Evolutionary conservation across 2,113 vertebrate genomes (phyloP).

Genomic region (Neodontobutis hainanensis): DNA sequence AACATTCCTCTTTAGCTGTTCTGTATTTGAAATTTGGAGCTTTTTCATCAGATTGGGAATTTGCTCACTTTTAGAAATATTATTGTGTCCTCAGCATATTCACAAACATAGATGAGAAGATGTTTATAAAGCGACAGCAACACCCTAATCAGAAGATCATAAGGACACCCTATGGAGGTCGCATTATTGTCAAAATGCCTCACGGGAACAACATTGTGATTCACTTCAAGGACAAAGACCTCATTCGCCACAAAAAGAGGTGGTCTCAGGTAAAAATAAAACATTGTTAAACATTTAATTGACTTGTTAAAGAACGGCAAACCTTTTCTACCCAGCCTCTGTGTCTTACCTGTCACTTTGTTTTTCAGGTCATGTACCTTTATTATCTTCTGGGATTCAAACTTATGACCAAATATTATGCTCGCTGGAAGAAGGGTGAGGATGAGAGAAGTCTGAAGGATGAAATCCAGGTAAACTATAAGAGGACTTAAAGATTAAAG

Average conservation of each 20-base stretch:
- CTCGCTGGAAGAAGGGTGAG: conserved; percentile 4
- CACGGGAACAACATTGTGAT: conserved; percentile 61
- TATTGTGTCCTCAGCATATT: conserved; percentile 62
- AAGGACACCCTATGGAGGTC: conserved; percentile 67
- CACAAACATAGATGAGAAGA: conserved; percentile 26
- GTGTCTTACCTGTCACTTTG: not conserved
- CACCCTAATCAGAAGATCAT: conserved; percentile 50
- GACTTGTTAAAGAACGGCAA: not conserved
- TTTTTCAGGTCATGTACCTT: conserved; percentile 72
- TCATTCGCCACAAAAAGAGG: conserved; percentile 76
- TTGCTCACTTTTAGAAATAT: not conserved
- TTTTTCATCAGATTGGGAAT: not conserved
- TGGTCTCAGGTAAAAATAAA: conserved; percentile 74
- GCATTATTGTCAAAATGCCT: conserved; percentile 68
- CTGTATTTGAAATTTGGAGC: not conserved
- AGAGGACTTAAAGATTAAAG: not conserved
- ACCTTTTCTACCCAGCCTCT: not conserved
- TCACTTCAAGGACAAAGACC: conserved; percentile 72
- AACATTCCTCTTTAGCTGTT: not conserved
- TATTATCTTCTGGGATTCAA: conserved; percentile 72
- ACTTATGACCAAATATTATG: conserved; percentile 54
- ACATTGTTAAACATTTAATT: not conserved
- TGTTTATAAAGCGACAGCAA: conserved; percentile 32
- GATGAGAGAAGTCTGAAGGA: not conserved
- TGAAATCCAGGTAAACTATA: conserved; percentile 38